Evolutionary conservation across 2,888 invertebrate species (phyloP).

Genomic region (Diplazon laetatorius): DNA sequence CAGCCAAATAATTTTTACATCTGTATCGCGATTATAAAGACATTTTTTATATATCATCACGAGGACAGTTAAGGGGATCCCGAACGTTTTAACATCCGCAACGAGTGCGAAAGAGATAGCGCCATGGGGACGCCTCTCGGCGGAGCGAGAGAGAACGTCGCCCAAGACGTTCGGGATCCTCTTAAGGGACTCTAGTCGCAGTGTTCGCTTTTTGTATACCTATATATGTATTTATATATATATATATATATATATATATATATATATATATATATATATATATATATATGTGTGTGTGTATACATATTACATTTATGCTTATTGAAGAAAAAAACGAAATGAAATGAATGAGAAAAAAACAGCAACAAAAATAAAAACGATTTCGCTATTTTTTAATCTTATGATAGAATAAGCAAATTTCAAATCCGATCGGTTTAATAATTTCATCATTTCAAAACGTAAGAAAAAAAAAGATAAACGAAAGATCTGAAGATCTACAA

Average conservation of each 20-base stretch:
- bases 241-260: too few relatives aligned
- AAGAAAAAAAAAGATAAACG: not conserved
- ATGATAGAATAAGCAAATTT: slow-evolving; percentile 41
- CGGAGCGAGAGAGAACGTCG: too few relatives aligned
- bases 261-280: too few relatives aligned
- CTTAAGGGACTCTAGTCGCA: slow-evolving; percentile 47
- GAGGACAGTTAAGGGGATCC: too few relatives aligned
- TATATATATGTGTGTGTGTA: too few relatives aligned
- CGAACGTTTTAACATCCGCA: too few relatives aligned
- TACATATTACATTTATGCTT: slow-evolving; percentile 57
- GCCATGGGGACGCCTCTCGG: too few relatives aligned
- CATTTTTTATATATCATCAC: slow-evolving; percentile 48
- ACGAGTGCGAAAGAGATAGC: too few relatives aligned
- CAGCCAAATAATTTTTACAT: slow-evolving; percentile 55
- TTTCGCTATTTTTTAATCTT: slow-evolving; percentile 44
- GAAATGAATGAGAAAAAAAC: too few relatives aligned
- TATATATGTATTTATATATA: too few relatives aligned
- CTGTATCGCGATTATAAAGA: slow-evolving; percentile 31
- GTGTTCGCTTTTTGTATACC: slow-evolving; percentile 57
- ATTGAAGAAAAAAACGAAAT: too few relatives aligned
- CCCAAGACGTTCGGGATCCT: slow-evolving; percentile 46
- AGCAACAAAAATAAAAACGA: too few relatives aligned
- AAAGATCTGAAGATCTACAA: not conserved
- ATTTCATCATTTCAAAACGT: slow-evolving; percentile 20
- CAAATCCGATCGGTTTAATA: slow-evolving; percentile 10